Evolutionary conservation across 2,888 invertebrate genomes (phyloP), one percentile per base, ranked within the genome.

Genomic region (Seira ritae): DNA sequence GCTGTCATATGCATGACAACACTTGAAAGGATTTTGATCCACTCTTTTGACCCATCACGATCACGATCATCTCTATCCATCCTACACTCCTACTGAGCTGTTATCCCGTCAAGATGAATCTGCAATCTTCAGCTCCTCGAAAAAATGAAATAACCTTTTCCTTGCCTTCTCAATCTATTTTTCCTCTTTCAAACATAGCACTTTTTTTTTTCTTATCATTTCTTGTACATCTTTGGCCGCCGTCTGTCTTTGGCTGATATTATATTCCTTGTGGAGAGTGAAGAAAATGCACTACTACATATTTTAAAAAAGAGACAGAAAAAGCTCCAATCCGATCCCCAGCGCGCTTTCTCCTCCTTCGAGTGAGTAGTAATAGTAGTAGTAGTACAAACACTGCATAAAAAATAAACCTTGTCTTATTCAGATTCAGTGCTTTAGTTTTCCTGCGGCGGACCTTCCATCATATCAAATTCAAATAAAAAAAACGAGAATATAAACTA

Each of bases 21-120:
- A 78, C 83, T 83, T 83, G 83, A 83, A 83, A 78, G 69, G 75
- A 80, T 75, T 46, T 74, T 75, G 80, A 80, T 80, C 80, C 80
- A 80, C 80, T 75, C 80, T 71, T 80, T 75, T 80, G 80, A 80
- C 80, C 80, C 75, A 80, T 75, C 80, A 80, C 75, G 80, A 80
- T 80, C 80, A 83, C n/a, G n/a, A n/a, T n/a, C n/a, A n/a, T n/a
- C n/a, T 69, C 74, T 65, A 83, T 78, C 83, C 77, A 82, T 62
- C 73, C 82, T n/a, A n/a, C n/a, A n/a, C n/a, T n/a, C n/a, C n/a
- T 24, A 81, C 73, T 75, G 70, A 15, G 70, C 50, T 69, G 74
- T 74, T 65, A 74, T 66, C 70, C 31, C 70, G 75, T 75, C 80
- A 80, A 75, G 80, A 80, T 83, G 73, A 83, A 83, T 83, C 77